Conservation (phyloP, 2,113 vertebrate genomes). For the Indri indri region DNA sequence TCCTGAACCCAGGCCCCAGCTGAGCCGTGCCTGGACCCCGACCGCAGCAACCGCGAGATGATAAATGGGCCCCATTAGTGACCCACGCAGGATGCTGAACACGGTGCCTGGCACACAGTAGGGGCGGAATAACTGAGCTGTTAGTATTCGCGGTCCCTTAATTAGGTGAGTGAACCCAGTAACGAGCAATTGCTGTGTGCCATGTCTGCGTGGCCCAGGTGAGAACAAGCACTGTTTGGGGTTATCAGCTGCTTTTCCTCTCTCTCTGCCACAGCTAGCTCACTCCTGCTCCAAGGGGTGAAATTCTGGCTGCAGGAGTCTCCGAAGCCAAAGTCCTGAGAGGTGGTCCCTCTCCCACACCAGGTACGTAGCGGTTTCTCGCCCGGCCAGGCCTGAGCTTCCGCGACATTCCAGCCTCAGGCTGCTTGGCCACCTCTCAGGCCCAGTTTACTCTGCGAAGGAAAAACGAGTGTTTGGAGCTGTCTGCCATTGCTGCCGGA, state of each 20-base stretch:
- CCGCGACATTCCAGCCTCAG: neutral
- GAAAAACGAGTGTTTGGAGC: neutral
- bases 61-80: neutral
- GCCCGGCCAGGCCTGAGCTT: fast-evolving
- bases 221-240: too few relatives aligned
- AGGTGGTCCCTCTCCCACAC: fast-evolving
- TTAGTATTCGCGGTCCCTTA: fast-evolving
- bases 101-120: fast-evolving
- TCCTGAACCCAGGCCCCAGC: too few relatives aligned
- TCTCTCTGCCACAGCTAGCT: neutral
- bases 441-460: neutral
- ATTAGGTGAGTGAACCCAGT: too few relatives aligned
- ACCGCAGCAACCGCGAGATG: neutral
- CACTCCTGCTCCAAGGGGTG: neutral
- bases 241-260: neutral
- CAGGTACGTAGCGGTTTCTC: neutral
- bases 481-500: neutral
- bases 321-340: neutral
- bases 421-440: neutral
- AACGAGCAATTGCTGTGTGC: fast-evolving
- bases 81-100: neutral
- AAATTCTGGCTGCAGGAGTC: neutral
- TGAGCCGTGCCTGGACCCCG: fast-evolving
- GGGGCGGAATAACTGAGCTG: too few relatives aligned
- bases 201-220: neutral